These are phyloP conservation scores for Sitophilus oryzae DNA, from an alignment of 1,140 invertebrate species.

Conservation along the genomic window DNA sequence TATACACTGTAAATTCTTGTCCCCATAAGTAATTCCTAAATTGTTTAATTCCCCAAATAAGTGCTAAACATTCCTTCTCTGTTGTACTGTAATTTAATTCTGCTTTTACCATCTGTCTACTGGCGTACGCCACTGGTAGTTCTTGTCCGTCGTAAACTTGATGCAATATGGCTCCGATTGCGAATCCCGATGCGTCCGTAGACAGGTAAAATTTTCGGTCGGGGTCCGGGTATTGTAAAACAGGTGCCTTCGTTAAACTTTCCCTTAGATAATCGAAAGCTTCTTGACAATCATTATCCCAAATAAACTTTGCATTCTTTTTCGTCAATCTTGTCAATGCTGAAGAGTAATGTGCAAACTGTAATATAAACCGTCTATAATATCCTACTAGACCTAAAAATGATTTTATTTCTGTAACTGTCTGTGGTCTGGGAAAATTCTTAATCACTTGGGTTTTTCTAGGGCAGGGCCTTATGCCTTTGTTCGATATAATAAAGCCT, in stretches of 20 bases:
- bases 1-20: too few species aligned
- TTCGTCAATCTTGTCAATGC: constrained; percentile 34
- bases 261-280: constrained; percentile 25
- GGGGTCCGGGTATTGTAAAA: constrained; percentile 42
- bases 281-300: constrained; percentile 19
- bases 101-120: constrained; percentile 23
- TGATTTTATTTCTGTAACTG: constrained; percentile 31
- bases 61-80: too few species aligned
- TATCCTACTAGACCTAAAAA: constrained; percentile 31
- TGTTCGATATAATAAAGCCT: constrained; percentile 34
- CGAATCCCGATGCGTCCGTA: constrained; percentile 28
- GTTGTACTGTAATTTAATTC: too few species aligned
- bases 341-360: too few species aligned
- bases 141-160: constrained; percentile 32
- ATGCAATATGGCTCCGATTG: constrained; percentile 29
- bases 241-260: too few species aligned
- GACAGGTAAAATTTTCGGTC: constrained; percentile 27
- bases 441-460: constrained; percentile 28
- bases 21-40: too few species aligned
- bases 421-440: constrained; percentile 30
- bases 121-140: constrained; percentile 32
- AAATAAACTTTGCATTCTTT: constrained; percentile 37
- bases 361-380: constrained; percentile 22
- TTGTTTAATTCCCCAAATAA: too few species aligned
- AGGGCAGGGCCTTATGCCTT: constrained; percentile 20